Percentiles rank a stretch among this genome's conserved stretches.
Conservation (phyloP, 2,888 invertebrate genomes). For the Dasypogon diadema region DNA sequence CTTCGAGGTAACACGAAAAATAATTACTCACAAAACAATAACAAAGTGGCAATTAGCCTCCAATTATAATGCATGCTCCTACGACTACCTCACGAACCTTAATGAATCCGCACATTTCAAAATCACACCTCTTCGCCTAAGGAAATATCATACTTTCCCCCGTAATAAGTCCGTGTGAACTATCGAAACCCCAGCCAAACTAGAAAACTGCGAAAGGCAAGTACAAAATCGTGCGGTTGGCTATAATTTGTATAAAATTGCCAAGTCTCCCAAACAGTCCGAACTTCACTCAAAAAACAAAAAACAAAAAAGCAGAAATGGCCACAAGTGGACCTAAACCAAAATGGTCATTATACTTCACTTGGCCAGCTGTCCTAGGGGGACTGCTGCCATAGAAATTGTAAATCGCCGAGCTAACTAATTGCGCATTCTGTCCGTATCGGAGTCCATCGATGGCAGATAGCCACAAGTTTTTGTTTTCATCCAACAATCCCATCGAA, state of each 20-base stretch:
- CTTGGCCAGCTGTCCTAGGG: not conserved
- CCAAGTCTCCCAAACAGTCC: not conserved
- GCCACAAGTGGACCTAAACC: constrained; percentile 20
- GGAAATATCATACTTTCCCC: not conserved
- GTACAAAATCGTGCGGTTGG: constrained; percentile 12
- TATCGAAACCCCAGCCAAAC: not conserved
- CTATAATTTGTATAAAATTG: too few species aligned
- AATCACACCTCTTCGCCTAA: not conserved
- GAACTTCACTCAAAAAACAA: not conserved
- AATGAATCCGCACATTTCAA: too few species aligned
- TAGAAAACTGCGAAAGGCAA: not conserved
- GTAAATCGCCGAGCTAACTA: constrained; percentile 35
- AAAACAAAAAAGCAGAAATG: too few species aligned
- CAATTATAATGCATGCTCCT: too few species aligned
- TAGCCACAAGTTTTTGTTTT: not conserved
- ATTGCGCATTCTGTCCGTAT: constrained; percentile 34
- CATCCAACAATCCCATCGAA: constrained; percentile 27
- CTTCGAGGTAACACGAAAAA: too few species aligned
- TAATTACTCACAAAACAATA: too few species aligned
- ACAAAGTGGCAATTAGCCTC: too few species aligned
- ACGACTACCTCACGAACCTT: too few species aligned
- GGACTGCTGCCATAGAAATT: constrained; percentile 32
- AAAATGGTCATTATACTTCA: constrained; percentile 29
- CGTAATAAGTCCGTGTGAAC: constrained; percentile 22
- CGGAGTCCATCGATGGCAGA: constrained; percentile 1